Base-by-base conservation (phyloP, 2,888 invertebrate genomes). In the Saturnia japonica region DNA sequence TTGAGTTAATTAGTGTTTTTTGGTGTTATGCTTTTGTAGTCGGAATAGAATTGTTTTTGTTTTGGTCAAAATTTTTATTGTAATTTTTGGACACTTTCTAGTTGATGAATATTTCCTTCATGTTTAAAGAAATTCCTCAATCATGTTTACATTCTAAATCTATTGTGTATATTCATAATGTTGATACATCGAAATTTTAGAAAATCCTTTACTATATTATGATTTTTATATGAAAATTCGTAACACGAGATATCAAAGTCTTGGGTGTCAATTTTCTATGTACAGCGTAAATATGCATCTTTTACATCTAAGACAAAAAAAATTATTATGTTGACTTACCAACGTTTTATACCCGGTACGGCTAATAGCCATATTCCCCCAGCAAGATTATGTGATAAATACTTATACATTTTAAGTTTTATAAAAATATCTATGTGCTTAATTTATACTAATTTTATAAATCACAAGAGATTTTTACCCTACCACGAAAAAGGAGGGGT, bases 1-100 rank as follows among this genome's bases (percentile, higher is more conserved):
- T 75, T 85, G 82, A 82, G 87, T 88, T 93, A 92, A 93, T 91
- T 91, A 90, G 84, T 86, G 79, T 86, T 77, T 73, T 40, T 64
- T 76, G 78, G 77, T 82, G 79, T 82, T 81, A 75, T 79, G 81
- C 80, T 82, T 81, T 77, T 76, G 73, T 78, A 76, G 76, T 76
- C 28, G 28, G 25, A 42, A 67, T 43, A 73, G 75, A 76, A 73
- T 70, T 74, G 60, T 71, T 76, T 75, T 76, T 78, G 74, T 80
- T 75, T 81, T 73, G 69, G 70, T 72, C 66, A 71, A 70, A 71
- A 66, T 42, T 67, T 70, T 64, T 42, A 54, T 64, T 68, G 67
- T 72, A 71, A 43, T 73, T 67, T 47, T 28, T 3, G 14, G 12
- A 7, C 69, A 70, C 67, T 73, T 74, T 54, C 22, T 22, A 8